Base-by-base conservation (phyloP, 2,797 vertebrate genomes). In the Poecile montanus region DNA sequence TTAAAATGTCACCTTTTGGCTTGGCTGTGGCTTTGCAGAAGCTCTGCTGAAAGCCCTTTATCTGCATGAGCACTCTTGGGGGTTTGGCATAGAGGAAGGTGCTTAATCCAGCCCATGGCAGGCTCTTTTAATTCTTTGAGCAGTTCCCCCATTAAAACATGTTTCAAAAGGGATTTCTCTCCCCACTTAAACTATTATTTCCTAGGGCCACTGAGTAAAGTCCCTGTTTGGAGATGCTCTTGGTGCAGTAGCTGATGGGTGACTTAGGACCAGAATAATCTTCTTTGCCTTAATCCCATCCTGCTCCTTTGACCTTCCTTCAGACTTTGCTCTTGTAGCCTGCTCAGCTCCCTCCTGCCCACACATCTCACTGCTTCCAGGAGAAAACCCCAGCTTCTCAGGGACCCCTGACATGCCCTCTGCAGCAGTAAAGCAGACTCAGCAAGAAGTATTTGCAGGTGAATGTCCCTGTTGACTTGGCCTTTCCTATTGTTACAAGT, bases 241-340 rank as follows among this genome's bases (percentile, higher is more conserved):
- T 15, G 0, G 1, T 51, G 85, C 56, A 27, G 72, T 47, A 72
- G 89, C 85, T 0, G 0, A 22, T 51, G 85, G 89, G 51, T 74
- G 72, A 30, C 1, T 88, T 79, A 88, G 86, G 73, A 88, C 60
- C 66, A 40, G 60, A 74, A 61, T 89, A 74, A 91, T 89, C 84
- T 68, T 56, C 92, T 93, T 89, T 79, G 85, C 72, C 47, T 73
- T 91, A 74, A 89, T 89, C 93, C 88, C 57, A 44, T 72, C 68
- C 65, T 91, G 83, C 80, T 68, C 23, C 73, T 85, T 67, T 58
- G 81, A 67, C 78, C 63, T 80, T 66, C 30, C 54, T 71, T 10
- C 47, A 57, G 80, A 12, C 21, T 11, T 16, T 1, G 10, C 50
- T 5, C 11, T 7, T 48, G 38, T 2, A 21, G 57, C 79, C 47